Percentiles rank a stretch among this genome's conserved stretches.
These are phyloP conservation scores for Patella caerulea DNA, from an alignment of 2,888 invertebrate species.

Conservation along the genomic window DNA sequence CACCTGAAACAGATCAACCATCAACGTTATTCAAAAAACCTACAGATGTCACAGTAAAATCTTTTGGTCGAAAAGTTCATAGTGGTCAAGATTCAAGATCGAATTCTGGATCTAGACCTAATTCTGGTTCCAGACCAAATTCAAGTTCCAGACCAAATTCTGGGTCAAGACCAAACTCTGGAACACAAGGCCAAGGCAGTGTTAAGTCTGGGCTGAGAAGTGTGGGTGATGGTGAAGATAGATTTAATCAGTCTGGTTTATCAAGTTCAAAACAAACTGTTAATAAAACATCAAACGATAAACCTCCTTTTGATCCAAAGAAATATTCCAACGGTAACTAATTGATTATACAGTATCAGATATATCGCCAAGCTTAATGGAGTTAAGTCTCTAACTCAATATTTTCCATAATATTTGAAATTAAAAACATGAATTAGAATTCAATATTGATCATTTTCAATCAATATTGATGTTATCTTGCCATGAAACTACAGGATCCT, in stretches of 20 bases:
- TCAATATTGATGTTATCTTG: too few relatives aligned
- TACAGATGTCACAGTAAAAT: too few relatives aligned
- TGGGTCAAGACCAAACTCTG: not conserved
- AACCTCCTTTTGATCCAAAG: not conserved
- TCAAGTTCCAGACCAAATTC: constrained; percentile 7
- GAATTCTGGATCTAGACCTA: constrained; percentile 3
- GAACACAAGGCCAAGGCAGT: not conserved
- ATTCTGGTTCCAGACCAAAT: constrained; percentile 4
- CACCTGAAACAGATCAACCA: too few relatives aligned
- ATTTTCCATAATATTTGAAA: too few relatives aligned
- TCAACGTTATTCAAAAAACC: too few relatives aligned
- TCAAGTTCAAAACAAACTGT: not conserved
- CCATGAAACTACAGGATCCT: too few relatives aligned
- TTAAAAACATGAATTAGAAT: too few relatives aligned
- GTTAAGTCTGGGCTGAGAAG: not conserved
- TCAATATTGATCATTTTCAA: too few relatives aligned
- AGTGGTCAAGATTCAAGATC: not conserved
- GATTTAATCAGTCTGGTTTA: not conserved
- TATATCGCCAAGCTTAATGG: too few relatives aligned
- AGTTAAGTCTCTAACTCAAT: too few relatives aligned
- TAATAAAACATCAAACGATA: not conserved
- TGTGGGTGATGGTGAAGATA: not conserved
- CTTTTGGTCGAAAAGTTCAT: too few relatives aligned
- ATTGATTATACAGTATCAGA: too few relatives aligned
- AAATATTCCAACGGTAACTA: constrained; percentile 1